Evolutionary conservation across 2,888 invertebrate species (phyloP).

Genomic region (Embidobia sp.): DNA sequence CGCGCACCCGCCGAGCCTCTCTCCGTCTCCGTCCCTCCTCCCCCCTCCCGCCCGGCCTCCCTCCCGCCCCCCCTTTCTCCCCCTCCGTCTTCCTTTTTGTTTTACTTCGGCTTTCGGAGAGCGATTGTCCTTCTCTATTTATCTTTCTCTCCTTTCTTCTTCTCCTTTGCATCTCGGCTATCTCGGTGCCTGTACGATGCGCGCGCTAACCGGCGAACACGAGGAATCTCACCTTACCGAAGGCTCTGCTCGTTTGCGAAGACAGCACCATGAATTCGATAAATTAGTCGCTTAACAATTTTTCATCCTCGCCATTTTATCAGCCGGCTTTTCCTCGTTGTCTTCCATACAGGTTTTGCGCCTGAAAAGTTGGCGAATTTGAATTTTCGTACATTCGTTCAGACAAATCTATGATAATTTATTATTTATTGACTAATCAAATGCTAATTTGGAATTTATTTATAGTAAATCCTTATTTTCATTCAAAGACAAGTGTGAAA

Average conservation of each 20-base stretch:
- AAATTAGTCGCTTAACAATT: conserved; percentile 41
- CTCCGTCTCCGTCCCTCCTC: conserved; percentile 37
- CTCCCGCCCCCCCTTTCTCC: conserved; percentile 30
- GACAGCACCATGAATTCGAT: conserved; percentile 42
- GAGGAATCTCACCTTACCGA: conserved; percentile 64
- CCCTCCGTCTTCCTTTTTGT: conserved; percentile 31
- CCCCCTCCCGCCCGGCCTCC: conserved; percentile 8
- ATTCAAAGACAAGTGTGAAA: too few species aligned
- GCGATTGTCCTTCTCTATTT: conserved; percentile 38
- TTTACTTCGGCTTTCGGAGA: conserved; percentile 16
- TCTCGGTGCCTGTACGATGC: conserved; percentile 45
- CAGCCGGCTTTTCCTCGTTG: too few species aligned
- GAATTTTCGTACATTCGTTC: too few species aligned
- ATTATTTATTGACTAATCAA: too few species aligned
- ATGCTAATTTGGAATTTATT: too few species aligned
- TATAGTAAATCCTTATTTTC: too few species aligned
- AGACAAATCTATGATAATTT: too few species aligned
- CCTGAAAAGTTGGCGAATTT: too few species aligned
- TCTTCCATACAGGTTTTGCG: too few species aligned
- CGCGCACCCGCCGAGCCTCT: conserved; percentile 24
- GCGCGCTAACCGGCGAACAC: conserved; percentile 62
- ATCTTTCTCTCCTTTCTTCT: conserved; percentile 36
- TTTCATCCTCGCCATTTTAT: conserved; percentile 9
- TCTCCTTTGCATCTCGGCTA: conserved; percentile 53
- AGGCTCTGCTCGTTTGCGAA: conserved; percentile 46